Evolutionary conservation across 1,140 invertebrate species (phyloP), one percentile per base, ranked within the genome.

Genomic region (Oedothorax gibbosus): DNA sequence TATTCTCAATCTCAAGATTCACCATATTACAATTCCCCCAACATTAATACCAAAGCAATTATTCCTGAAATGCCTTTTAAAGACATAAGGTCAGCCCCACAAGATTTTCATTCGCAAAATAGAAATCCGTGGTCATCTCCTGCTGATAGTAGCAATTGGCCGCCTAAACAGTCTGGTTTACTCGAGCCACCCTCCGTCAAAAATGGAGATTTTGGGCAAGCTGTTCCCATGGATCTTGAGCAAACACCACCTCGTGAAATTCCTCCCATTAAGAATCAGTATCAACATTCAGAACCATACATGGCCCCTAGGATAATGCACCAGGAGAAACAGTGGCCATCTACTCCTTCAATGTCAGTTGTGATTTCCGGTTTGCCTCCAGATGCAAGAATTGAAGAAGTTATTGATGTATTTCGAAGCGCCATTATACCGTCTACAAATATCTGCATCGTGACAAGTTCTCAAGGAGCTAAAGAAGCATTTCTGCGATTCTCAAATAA

Each of bases 381-480:
- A 21, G 82, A 85, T 68, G 92, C 95, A 88, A 92, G 93, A 0
- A 89, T 92, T 18, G 93, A 92, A 82, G 96, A 97, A 88, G 90
- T 98, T 0, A 91, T 95, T 12, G 92, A 94, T 75, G 95, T 97
- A 85, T 97, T 98, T 88, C 92, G 93, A 7, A 93, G 93, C 10
- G 92, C 94, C 73, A 93, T 93, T 87, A 95, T 98, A 60, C 93
- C 94, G 11, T 94, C 94, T 85, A 94, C 95, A 88, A 95, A 96
- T 6, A 93, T 98, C 53, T 97, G 97, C 90, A 91, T 98, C 87
- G 93, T 96, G 10, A 95, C 94, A 88, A 94, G 97, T 87, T 92
- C 93, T 14, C 92, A 93, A 86, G 96, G 96, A 11, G 94, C 93
- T 0, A 96, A 96, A 0, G 93, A 94, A 35, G 95, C 94, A 11